These are phyloP conservation scores for Andrena cerasifolii DNA, from an alignment of 1,140 invertebrate genomes.

Conservation along the genomic window DNA sequence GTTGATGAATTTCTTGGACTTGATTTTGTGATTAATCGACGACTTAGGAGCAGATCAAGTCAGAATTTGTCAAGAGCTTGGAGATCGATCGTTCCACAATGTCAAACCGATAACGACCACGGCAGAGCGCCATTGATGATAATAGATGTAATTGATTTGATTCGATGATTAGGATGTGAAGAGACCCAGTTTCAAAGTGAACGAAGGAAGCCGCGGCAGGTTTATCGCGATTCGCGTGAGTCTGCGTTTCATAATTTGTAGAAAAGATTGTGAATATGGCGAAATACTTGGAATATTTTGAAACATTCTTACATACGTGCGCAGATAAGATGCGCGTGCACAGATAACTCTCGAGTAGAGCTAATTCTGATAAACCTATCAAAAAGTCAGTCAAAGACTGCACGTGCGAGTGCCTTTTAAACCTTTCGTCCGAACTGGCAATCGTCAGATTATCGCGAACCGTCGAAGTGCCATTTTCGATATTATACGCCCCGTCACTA, in stretches of 20 bases:
- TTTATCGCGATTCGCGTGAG: no score
- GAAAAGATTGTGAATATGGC: background rate
- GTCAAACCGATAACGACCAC: conserved; percentile 2
- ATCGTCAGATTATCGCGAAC: conserved; percentile 42
- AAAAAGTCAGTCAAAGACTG: background rate
- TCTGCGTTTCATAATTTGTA: background rate
- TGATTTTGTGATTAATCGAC: background rate
- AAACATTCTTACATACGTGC: background rate
- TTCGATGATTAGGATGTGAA: background rate
- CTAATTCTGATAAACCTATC: conserved; percentile 33
- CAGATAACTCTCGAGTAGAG: conserved; percentile 9
- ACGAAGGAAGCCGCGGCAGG: background rate
- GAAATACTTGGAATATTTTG: conserved; percentile 8
- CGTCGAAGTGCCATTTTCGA: no score
- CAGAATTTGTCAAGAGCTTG: background rate
- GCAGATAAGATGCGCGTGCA: conserved; percentile 27
- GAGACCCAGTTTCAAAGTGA: background rate
- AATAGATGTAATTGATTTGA: background rate
- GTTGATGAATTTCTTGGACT: conserved; percentile 7
- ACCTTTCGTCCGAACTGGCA: conserved; percentile 20
- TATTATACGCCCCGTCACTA: no score
- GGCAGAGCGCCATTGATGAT: background rate
- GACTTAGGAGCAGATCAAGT: background rate
- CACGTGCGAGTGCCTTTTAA: conserved; percentile 33
- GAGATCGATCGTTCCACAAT: background rate